Conservation (phyloP, 2,113 vertebrate species). For the Melanerpes formicivorus region DNA sequence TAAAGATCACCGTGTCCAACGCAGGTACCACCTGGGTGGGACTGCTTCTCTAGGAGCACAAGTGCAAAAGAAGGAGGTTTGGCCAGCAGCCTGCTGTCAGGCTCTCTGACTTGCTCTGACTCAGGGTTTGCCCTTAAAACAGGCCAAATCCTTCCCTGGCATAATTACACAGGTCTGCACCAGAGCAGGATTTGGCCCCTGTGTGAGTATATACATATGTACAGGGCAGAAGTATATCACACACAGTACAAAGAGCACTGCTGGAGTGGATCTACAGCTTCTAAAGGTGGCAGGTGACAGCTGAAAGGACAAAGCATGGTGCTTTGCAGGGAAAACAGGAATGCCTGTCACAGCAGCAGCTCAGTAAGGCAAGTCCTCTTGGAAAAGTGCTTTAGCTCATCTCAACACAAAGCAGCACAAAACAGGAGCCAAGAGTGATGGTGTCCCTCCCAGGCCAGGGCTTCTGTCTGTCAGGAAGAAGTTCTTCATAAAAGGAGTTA, state of each 20-base stretch:
- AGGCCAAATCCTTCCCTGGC: not conserved
- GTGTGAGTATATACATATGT: no score
- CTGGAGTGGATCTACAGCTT: not conserved
- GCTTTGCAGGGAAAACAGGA: not conserved
- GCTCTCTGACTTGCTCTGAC: not conserved
- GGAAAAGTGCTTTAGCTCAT: not conserved
- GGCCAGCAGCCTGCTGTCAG: not conserved
- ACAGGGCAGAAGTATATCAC: not conserved
- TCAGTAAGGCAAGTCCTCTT: not conserved
- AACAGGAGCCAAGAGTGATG: not conserved
- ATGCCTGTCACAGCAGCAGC: not conserved
- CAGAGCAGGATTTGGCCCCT: not conserved
- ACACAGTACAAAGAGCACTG: not conserved
- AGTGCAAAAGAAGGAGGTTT: not conserved
- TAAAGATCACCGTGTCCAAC: no score
- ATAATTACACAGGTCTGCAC: not conserved
- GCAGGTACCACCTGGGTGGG: not conserved
- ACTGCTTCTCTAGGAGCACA: not conserved
- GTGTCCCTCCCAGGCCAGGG: not conserved
- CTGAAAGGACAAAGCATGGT: not conserved
- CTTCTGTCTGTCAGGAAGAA: not conserved
- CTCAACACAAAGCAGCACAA: not conserved
- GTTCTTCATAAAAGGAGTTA: no score
- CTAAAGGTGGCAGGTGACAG: not conserved
- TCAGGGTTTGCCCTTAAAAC: not conserved